Conservation (phyloP, 2,888 invertebrate genomes). For the Stenchaetothrips biformis region DNA sequence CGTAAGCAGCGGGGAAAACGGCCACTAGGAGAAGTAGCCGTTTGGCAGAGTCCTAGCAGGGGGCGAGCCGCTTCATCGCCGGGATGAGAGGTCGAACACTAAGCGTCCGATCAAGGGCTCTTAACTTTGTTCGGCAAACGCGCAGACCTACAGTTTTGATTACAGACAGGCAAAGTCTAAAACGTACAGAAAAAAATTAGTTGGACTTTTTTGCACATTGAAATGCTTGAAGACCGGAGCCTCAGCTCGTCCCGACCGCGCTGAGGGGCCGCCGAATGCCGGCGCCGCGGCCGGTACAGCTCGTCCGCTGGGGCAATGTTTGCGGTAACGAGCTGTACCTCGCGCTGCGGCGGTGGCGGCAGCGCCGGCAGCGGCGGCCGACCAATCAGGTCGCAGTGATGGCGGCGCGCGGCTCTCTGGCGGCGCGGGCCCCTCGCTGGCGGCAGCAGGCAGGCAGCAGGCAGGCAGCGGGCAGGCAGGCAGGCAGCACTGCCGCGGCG, state of each 20-base stretch:
- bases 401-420: neutral
- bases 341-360: neutral
- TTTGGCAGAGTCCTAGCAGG: neutral
- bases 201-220: too few relatives aligned
- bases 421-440: too few relatives aligned
- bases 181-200: too few relatives aligned
- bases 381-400: slow-evolving; percentile 12
- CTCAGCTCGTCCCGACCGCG: neutral
- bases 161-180: too few relatives aligned
- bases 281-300: neutral
- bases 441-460: too few relatives aligned
- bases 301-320: neutral
- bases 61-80: neutral
- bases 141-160: too few relatives aligned
- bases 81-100: too few relatives aligned
- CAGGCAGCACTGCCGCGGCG: neutral
- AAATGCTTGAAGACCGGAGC: neutral
- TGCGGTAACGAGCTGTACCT: neutral
- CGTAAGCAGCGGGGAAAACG: neutral
- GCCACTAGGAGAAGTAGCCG: neutral
- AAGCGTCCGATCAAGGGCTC: too few relatives aligned
- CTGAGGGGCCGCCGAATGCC: neutral
- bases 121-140: too few relatives aligned
- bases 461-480: too few relatives aligned
- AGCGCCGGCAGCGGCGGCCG: neutral